Evolutionary conservation across 2,113 vertebrate genomes (phyloP), one percentile per base, ranked within the genome.

Genomic region (Ictalurus furcatus): DNA sequence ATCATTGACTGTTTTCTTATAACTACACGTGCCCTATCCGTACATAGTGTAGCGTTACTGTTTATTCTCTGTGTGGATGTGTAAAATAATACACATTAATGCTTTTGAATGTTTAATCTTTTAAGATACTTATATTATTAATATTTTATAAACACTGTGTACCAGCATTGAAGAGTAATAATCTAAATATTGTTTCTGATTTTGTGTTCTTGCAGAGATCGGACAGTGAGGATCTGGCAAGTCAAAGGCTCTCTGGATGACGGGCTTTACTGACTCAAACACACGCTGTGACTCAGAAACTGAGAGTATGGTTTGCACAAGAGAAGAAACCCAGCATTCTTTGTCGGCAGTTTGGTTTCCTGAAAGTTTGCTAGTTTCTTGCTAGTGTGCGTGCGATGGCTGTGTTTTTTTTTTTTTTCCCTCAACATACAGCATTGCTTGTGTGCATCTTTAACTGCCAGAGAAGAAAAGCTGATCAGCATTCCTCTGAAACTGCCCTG

Each of bases 181-280:
- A 34, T 44, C 83, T 79, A 40, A 89, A 21, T 56, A 78, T 67
- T 28, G 9, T 21, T 28, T 23, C 1, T 78, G 4, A 82, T 84
- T 23, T 84, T 63, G 74, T 90, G 88, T 87, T 85, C 80, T 92
- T 44, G 23, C 93, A 99, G 98, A 92, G 98, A 99, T 92, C 96
- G 97, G 65, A 99, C 98, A 16, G 98, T 99, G 92, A 97, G 96
- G 93, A 98, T 99, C 90, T 99, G 98, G 98, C 98, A 97, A 91
- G 95, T 96, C 90, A 97, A 96, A 79, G 96, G 94, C 61, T 91
- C 95, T 76, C 93, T 97, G 81, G 98, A 99, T 0, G 97, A 97
- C 21, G 94, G 94, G 73, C n/a, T 92, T 44, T 88, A 93, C 89
- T 97, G 88, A 97, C 93, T 37, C 95, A 95, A 80, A 56, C 92